Conservation (phyloP, 2,797 vertebrate genomes). For the Hydrolagus colliei region DNA sequence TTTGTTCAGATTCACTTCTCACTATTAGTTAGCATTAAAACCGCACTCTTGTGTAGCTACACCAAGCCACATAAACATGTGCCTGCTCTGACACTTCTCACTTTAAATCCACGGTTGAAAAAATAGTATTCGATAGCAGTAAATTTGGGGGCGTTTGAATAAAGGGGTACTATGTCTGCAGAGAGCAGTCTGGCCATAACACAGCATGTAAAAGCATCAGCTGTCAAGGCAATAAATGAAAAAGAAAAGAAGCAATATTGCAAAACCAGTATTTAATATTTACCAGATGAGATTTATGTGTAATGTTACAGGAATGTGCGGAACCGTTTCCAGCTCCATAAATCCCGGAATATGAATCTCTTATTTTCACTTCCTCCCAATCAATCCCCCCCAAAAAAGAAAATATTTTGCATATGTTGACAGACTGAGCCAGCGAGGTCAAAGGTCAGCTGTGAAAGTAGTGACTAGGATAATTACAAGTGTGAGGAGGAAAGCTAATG, state of each 20-base stretch:
- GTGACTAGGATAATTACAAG: constrained; percentile 19
- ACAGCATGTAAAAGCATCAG: constrained; percentile 13
- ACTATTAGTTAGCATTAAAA: too few species aligned
- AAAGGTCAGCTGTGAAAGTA: neutral
- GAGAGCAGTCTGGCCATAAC: neutral
- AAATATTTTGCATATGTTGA: constrained; percentile 52
- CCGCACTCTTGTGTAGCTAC: too few species aligned
- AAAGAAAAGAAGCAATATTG: constrained; percentile 55
- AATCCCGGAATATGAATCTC: constrained; percentile 71
- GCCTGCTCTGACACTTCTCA: too few species aligned
- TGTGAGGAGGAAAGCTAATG: constrained; percentile 18
- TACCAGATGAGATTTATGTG: constrained; percentile 80
- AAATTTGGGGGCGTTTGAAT: constrained; percentile 7
- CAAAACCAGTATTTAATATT: constrained; percentile 74
- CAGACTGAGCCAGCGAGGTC: constrained; percentile 19
- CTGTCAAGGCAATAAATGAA: constrained; percentile 49
- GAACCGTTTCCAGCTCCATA: constrained; percentile 72
- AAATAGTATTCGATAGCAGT: too few species aligned
- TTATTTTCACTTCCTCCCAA: constrained; percentile 57
- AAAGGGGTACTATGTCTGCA: neutral
- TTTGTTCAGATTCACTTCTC: too few species aligned
- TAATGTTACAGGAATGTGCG: constrained; percentile 85
- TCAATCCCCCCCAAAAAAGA: constrained; percentile 61
- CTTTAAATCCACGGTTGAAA: too few species aligned
- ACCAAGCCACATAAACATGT: too few species aligned